Conservation (phyloP, 2,113 vertebrate species). For the Coturnix japonica region DNA sequence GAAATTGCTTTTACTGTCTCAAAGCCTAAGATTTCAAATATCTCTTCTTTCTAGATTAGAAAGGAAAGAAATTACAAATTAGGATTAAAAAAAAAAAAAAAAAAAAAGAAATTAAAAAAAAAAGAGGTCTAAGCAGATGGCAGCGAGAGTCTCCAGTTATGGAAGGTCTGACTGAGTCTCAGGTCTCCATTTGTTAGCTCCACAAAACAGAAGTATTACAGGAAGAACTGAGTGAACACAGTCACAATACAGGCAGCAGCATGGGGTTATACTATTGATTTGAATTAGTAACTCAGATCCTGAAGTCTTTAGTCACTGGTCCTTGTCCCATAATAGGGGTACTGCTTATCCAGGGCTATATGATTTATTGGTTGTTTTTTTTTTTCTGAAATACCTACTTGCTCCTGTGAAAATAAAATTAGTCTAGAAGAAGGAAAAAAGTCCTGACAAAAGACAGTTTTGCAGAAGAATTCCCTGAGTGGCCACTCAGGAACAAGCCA, state of each 20-base stretch:
- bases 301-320: not conserved
- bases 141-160: rapidly evolving
- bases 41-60: not conserved
- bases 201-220: not conserved
- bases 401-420: not conserved
- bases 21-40: not conserved
- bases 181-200: not conserved
- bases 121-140: not conserved
- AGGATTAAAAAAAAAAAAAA: not conserved
- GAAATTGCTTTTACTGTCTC: not conserved
- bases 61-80: not conserved
- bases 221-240: not conserved
- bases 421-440: not conserved
- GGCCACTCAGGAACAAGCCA: not conserved
- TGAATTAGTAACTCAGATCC: not conserved
- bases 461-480: not conserved
- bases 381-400: not conserved
- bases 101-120: no score
- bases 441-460: not conserved
- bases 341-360: not conserved
- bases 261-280: not conserved
- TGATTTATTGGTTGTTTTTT: not conserved
- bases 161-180: not conserved
- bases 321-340: not conserved
- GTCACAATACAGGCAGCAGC: not conserved